Conservation (phyloP, 2,888 invertebrate species). For the Dorcus parallelipipedus region DNA sequence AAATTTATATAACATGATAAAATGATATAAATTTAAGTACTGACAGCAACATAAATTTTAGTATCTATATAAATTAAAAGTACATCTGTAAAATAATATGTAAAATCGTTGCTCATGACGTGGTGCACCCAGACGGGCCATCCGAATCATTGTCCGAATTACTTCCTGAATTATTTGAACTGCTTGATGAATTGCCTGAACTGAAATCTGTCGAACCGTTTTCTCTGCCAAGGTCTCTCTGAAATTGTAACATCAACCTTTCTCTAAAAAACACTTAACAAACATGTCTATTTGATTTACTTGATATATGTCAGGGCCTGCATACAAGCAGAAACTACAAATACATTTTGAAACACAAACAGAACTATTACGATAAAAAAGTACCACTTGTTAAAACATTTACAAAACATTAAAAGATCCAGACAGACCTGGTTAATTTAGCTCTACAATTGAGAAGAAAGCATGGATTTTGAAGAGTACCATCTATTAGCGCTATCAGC, state of each 20-base stretch:
- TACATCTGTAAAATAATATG: slow-evolving; percentile 9
- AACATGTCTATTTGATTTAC: too few species aligned
- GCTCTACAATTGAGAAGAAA: too few species aligned
- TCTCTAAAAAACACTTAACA: neutral
- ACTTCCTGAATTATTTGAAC: slow-evolving; percentile 22
- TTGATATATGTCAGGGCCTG: too few species aligned
- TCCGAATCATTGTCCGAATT: slow-evolving; percentile 31
- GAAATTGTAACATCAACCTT: neutral
- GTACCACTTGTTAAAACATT: neutral
- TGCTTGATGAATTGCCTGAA: slow-evolving; percentile 27
- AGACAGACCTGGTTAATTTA: too few species aligned
- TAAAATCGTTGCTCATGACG: slow-evolving; percentile 28
- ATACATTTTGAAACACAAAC: too few species aligned
- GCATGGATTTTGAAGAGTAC: too few species aligned
- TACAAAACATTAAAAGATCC: neutral
- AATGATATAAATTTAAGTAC: slow-evolving; percentile 16
- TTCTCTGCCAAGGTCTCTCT: slow-evolving; percentile 12
- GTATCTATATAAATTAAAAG: slow-evolving; percentile 8
- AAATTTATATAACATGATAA: slow-evolving; percentile 9
- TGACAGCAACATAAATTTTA: slow-evolving; percentile 15
- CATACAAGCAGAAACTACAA: too few species aligned
- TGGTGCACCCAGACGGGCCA: slow-evolving; percentile 32
- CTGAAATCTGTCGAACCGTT: slow-evolving; percentile 16
- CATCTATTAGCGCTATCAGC: too few species aligned
- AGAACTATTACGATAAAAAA: neutral